These are phyloP conservation scores for Diorhabda carinulata DNA, from an alignment of 1,140 invertebrate genomes.

Conservation along the genomic window DNA sequence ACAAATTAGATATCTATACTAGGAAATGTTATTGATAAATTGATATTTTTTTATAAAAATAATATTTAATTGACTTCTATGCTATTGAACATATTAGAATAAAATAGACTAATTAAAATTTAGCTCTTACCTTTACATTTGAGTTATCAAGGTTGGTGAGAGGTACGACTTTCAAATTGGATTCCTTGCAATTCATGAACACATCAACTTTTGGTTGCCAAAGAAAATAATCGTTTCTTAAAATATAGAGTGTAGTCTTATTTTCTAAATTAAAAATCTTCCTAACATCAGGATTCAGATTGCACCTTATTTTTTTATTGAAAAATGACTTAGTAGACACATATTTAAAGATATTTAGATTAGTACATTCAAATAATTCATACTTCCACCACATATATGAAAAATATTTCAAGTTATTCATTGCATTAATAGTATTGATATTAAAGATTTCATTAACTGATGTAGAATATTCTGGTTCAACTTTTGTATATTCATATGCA, in stretches of 20 bases:
- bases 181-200: background rate
- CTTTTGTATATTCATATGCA: background rate
- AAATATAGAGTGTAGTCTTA: background rate
- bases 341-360: background rate
- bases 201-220: constrained; percentile 15
- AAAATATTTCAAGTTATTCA: background rate
- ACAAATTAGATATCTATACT: too few relatives aligned
- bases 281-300: background rate
- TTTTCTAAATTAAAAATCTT: background rate
- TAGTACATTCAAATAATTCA: constrained; percentile 8
- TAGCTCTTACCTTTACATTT: background rate
- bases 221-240: constrained; percentile 10
- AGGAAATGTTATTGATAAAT: too few relatives aligned
- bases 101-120: too few relatives aligned
- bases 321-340: background rate
- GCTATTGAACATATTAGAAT: too few relatives aligned
- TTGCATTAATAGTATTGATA: background rate
- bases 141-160: background rate
- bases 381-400: constrained; percentile 8
- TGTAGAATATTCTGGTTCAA: too few relatives aligned
- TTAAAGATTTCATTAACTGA: too few relatives aligned
- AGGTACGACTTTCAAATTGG: background rate
- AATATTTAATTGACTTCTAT: too few relatives aligned
- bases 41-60: too few relatives aligned
- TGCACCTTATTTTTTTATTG: background rate